Base-by-base conservation (phyloP, 2,797 vertebrate genomes). In the Ptychobarbus kaznakovi region DNA sequence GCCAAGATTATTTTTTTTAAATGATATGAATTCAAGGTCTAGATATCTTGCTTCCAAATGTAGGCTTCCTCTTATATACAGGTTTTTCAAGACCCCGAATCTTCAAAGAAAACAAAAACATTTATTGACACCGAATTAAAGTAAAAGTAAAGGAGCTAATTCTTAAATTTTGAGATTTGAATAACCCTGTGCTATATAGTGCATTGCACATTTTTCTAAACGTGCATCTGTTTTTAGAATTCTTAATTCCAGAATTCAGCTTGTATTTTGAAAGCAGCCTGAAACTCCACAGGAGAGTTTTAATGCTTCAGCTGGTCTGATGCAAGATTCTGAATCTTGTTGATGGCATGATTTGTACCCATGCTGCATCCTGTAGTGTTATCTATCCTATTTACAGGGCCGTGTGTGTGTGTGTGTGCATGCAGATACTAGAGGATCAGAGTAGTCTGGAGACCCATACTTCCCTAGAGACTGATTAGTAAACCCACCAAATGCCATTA, bases 401-500 rank as follows among this genome's bases (percentile, higher is more conserved):
- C 32, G 2, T 32, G 32, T 88, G 56, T 85, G 12, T 83, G 56
- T 86, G 53, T 83, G 56, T 86, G 53, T 73, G 65, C 84, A 63
- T 61, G 51, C 66, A 86, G 86, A 84, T 88, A 16, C 79, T 85
- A 88, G 82, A 9, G 80, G 84, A 83, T 49, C 68, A 73, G 77
- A 49, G 75, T 28, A 81, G 49, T 68, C 66, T 42, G 46, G 83
- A 83, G 78, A 78, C 49, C 51, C 6, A 35, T 69, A 86, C 74
- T 32, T 86, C 90, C 84, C 86, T 56, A 0, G 89, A 92, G 92
- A 87, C 92, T 93, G 92, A 93, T 94, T 94, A 94, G 91, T 91
- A 89, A 91, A 91, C 91, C 89, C 89, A 92, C 91, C 91, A 93
- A 94, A 93, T 94, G 92, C 90, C 92, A 94, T 94, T 93, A 91